Conservation (phyloP, 2,113 vertebrate genomes). For the Sarotherodon lohbergeri region DNA sequence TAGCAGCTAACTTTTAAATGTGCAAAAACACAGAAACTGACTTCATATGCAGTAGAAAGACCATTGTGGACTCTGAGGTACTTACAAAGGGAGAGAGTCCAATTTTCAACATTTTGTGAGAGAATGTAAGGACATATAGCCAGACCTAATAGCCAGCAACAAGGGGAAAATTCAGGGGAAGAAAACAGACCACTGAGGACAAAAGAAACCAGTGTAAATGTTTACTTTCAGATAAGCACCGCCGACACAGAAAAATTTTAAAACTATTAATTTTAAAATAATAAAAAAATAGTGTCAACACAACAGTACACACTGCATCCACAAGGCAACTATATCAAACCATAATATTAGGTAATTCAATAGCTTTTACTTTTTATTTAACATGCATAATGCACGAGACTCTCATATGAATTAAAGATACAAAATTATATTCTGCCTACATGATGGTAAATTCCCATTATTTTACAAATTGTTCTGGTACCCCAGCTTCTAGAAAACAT, state of each 20-base stretch:
- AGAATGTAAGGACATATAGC: not conserved
- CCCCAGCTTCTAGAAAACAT: not conserved
- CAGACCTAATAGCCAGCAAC: not conserved
- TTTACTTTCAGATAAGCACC: not conserved
- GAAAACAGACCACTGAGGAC: not conserved
- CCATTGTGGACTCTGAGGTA: not conserved
- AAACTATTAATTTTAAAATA: not conserved
- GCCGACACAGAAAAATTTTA: not conserved
- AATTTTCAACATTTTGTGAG: not conserved
- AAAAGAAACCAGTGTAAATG: not conserved
- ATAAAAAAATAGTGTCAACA: not conserved
- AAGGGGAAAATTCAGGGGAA: not conserved
- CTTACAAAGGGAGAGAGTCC: accelerated
- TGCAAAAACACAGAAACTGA: not conserved
- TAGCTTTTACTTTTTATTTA: not conserved
- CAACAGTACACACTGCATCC: not conserved
- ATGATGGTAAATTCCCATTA: not conserved
- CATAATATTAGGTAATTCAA: not conserved
- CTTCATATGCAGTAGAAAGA: not conserved
- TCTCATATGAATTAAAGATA: not conserved
- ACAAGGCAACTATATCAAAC: not conserved
- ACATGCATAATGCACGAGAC: not conserved
- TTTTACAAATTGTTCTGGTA: not conserved
- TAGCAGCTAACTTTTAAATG: not conserved
- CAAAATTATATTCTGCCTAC: not conserved